Conservation (phyloP, 2,113 vertebrate species). For the Macaca nemestrina region DNA sequence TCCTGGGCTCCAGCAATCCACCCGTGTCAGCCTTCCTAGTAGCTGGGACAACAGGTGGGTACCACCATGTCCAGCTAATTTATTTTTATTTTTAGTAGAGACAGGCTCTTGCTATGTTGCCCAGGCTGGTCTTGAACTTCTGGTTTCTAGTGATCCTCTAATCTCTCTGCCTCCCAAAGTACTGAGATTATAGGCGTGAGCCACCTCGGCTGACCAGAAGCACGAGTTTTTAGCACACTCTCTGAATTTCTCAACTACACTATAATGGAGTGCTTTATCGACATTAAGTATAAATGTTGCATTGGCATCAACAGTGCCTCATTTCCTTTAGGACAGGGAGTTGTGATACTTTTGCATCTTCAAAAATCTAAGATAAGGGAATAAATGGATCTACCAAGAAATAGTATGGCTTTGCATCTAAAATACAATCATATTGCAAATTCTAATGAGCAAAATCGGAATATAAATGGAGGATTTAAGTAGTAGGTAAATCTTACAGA, state of each 20-base stretch:
- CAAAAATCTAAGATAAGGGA: background rate
- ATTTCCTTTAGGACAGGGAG: background rate
- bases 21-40: too few species aligned
- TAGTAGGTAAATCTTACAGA: background rate
- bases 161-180: too few species aligned
- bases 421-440: background rate
- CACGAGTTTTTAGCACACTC: fast-evolving
- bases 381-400: background rate
- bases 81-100: too few species aligned
- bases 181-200: too few species aligned
- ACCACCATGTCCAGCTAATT: too few species aligned
- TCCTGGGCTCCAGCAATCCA: too few species aligned
- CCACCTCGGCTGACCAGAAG: background rate
- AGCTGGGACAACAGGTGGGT: too few species aligned
- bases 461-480: background rate
- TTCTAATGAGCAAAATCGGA: background rate
- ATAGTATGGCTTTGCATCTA: background rate
- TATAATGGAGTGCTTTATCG: fast-evolving
- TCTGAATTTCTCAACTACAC: background rate
- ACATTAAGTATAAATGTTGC: background rate
- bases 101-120: too few species aligned
- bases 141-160: too few species aligned
- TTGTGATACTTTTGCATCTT: background rate
- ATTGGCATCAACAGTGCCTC: background rate
- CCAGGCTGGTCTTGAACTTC: too few species aligned